These are phyloP conservation scores for Addax nasomaculatus DNA, from an alignment of 2,113 vertebrate species.

Conservation along the genomic window DNA sequence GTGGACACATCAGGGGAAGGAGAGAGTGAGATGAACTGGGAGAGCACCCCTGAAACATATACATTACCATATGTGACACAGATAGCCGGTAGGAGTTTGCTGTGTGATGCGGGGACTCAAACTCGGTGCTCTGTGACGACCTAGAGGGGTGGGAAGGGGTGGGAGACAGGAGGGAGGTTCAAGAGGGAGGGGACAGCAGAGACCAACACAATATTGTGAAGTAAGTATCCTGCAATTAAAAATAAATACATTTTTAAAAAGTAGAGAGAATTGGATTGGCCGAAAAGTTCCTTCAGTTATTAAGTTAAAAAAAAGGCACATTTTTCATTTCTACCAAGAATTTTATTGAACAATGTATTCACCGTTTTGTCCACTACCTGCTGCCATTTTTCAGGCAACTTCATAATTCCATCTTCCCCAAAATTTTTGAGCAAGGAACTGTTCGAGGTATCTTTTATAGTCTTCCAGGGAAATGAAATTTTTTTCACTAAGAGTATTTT, in stretches of 20 bases:
- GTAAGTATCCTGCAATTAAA: neutral
- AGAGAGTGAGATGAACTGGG: neutral
- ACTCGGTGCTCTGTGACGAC: neutral
- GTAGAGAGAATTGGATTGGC: neutral
- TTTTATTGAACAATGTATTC: neutral
- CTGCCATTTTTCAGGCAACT: neutral
- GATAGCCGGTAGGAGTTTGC: neutral
- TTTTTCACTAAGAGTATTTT: neutral
- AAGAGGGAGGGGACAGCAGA: neutral
- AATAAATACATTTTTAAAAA: neutral
- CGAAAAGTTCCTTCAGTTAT: neutral
- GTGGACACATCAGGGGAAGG: neutral
- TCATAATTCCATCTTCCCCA: neutral
- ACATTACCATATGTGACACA: neutral
- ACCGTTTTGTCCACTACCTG: neutral
- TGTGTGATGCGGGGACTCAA: neutral
- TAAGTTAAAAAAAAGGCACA: neutral
- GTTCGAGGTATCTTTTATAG: neutral
- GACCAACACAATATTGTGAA: neutral
- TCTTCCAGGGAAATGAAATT: neutral
- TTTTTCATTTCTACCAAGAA: neutral
- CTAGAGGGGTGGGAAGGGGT: neutral
- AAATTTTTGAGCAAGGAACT: neutral
- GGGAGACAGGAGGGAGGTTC: neutral
- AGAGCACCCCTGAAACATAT: neutral